Evolutionary conservation across 2,113 vertebrate species (phyloP).

Genomic region (Penelope pileata): DNA sequence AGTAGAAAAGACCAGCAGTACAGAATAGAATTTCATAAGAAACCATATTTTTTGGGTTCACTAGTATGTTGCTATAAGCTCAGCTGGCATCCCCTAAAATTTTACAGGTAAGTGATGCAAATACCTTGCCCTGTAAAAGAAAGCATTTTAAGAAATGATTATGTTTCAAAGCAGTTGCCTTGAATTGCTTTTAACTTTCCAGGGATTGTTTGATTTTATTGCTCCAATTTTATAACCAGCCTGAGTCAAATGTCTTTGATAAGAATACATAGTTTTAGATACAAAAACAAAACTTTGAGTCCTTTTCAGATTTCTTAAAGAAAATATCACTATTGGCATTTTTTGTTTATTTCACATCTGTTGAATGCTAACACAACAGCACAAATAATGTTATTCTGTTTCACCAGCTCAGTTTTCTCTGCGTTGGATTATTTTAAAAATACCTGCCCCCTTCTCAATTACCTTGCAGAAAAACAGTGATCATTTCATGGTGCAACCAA

Average conservation of each 20-base stretch:
- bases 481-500: background rate
- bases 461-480: constrained; percentile 48
- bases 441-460: constrained; percentile 36
- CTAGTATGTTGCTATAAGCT: background rate
- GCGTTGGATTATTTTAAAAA: constrained; percentile 20
- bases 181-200: background rate
- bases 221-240: background rate
- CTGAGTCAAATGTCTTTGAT: background rate
- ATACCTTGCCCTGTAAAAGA: background rate
- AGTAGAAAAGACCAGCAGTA: background rate
- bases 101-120: background rate
- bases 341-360: background rate
- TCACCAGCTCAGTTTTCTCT: background rate
- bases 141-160: background rate
- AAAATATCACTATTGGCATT: background rate
- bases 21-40: background rate
- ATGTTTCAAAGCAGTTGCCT: background rate
- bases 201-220: background rate
- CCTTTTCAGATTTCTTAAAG: background rate
- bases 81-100: background rate
- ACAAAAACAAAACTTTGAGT: background rate
- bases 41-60: background rate
- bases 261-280: background rate
- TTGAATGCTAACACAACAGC: background rate
- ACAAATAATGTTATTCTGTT: background rate